phyloP scores from a whole-genome alignment of 2,113 vertebrate species.

The Mormyrus iriodes region DNA sequence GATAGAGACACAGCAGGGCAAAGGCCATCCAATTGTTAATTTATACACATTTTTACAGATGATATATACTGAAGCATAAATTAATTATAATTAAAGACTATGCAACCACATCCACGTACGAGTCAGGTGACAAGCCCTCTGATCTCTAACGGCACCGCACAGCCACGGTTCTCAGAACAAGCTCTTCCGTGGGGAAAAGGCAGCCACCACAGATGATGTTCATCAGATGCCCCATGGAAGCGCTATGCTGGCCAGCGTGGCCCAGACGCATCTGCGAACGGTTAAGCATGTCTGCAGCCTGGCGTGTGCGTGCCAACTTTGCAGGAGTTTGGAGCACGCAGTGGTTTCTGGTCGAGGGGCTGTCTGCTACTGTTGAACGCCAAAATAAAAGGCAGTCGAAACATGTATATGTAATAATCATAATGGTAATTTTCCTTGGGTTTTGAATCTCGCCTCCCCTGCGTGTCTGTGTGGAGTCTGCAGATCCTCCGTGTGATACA shows the following conservation, averaged over 20 bases:
- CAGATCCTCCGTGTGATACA: background rate
- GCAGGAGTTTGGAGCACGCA: no score
- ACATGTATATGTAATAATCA: no score
- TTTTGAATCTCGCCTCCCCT: background rate
- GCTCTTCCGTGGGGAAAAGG: background rate
- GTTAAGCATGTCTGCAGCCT: no score
- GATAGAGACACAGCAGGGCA: background rate
- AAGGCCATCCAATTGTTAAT: background rate
- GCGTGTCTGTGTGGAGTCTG: background rate
- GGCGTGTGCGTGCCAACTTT: no score
- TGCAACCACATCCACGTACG: background rate
- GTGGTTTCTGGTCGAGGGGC: no score
- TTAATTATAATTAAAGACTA: background rate
- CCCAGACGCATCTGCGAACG: background rate
- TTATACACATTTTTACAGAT: background rate
- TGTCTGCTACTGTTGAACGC: no score
- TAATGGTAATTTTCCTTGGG: no score
- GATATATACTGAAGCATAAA: background rate
- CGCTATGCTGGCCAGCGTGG: background rate
- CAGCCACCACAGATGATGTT: background rate
- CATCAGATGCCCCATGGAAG: background rate
- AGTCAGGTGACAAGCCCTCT: background rate
- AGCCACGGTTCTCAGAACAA: no score
- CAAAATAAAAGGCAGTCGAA: background rate
- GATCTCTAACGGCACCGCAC: background rate